Evolutionary conservation across 53 echinoderm and acorn worm species (phyloP), one percentile per base, ranked within the genome.

Genomic region (Apostichopus leukothele): DNA sequence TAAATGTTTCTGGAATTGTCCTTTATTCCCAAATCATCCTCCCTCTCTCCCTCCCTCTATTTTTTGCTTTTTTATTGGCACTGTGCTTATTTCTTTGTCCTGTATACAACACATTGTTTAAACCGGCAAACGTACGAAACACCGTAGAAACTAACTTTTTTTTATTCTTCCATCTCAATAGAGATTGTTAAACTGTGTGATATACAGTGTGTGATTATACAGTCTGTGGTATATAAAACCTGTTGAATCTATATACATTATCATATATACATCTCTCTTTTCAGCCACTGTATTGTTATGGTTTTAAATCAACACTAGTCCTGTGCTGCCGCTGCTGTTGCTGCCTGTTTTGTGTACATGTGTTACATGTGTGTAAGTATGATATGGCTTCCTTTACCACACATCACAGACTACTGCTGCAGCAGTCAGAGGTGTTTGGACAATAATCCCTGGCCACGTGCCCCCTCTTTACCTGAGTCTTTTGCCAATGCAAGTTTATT

Each of bases 401-500:
- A 10, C 71, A 71, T n/a, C 14, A 16, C 18, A 71, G 71, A 14
- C 71, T 71, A 6, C 39, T 39, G 39, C 39, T 3, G 39, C 39
- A 39, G 0, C 71, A 71, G 71, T 71, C 71, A 71, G 71, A 71
- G 71, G 81, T 81, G 81, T 81, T 54, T 81, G 81, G 54, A 81
- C 81, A 54, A 22, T 25, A 57, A 59, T 52, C 23, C 54, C 5
- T 59, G 51, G 81, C 81, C 81, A 81, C 81, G 81, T 81, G 81
- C 22, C 81, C 55, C 10, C 16, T 55, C 19, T 81, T 81, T 81
- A 81, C 81, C 81, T 19, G 54, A 81, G 81, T 4, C 60, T 81
- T 39, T 39, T 59, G 20, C 81, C 81, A 25, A 81, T 55, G 21
- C 81, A 81, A 81, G 81, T 81, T 81, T 81, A 81, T 54, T 81